Evolutionary conservation across 2,888 invertebrate species (phyloP).

Genomic region (Noctua fimbriata): DNA sequence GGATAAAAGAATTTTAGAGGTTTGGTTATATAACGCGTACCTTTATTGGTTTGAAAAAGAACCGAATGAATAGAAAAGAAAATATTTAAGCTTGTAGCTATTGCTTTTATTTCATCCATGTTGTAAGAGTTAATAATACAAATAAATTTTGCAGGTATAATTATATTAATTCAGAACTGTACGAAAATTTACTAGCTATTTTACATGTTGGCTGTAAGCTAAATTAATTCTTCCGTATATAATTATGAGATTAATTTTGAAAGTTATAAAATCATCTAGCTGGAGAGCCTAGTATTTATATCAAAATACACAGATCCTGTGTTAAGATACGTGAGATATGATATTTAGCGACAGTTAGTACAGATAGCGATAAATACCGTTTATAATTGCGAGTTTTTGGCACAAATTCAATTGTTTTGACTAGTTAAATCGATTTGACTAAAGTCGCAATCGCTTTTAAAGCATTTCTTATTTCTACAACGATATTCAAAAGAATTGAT

Average conservation of each 20-base stretch:
- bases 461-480: neutral
- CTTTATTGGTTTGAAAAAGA: neutral
- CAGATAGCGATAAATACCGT: no score
- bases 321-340: no score
- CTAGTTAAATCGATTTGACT: no score
- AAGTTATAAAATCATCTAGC: neutral
- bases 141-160: neutral
- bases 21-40: neutral
- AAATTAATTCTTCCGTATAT: neutral
- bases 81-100: conserved; percentile 5
- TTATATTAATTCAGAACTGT: neutral
- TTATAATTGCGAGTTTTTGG: neutral
- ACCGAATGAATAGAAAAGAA: neutral
- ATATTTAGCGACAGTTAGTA: no score
- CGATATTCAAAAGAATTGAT: neutral
- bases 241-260: neutral
- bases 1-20: neutral
- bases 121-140: conserved; percentile 5
- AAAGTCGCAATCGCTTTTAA: neutral
- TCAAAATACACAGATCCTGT: no score
- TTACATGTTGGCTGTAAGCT: neutral
- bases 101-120: conserved; percentile 1
- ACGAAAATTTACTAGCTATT: neutral
- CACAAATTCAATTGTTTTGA: no score
- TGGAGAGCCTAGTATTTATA: neutral